Evolutionary conservation across 2,113 vertebrate species (phyloP), one percentile per base, ranked within the genome.

Genomic region (Falcunculus frontatus): DNA sequence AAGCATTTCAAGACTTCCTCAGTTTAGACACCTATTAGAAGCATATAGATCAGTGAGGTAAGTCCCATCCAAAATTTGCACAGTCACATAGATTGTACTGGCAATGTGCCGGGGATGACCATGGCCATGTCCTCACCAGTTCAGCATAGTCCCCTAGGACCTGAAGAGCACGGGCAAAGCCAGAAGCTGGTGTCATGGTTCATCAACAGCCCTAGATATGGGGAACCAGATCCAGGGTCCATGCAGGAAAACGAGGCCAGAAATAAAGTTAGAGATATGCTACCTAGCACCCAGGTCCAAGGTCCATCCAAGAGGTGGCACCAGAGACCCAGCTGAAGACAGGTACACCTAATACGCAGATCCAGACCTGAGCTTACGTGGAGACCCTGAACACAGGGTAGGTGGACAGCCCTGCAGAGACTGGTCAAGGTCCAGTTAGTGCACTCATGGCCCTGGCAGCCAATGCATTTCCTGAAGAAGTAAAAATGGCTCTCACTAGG

Each of bases 341-440:
- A 44, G 6, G 13, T n/a, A 84, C 25, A 65, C 8, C n/a, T 87
- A 77, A 65, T 15, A 56, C 0, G 0, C 37, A 8, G 6, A 52
- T 44, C 25, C 37, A 81, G 63, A 46, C 6, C 17, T 46, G 22
- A 70, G 35, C 13, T 76, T 42, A 46, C 1, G 1, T 14, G 57
- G 49, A 86, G 30, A 18, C 30, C n/a, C 32, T 55, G 23, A 35
- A 41, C 23, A 67, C 13, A 69, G 41, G 16, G n/a, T 27, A 32
- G 14, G 32, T 47, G n/a, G 76, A 81, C 30, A 74, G 5, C 2
- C 7, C 30, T 53, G 50, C n/a, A 52, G 64, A 77, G 25, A 73
- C 39, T 25, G 25, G 11, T 65, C 55, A 56, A 33, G 21, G 23
- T 73, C 50, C 76, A 52, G 7, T 39, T 42, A 88, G 21, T 20